These are phyloP conservation scores for Thelaira solivaga DNA, from an alignment of 2,888 invertebrate genomes.

Conservation along the genomic window DNA sequence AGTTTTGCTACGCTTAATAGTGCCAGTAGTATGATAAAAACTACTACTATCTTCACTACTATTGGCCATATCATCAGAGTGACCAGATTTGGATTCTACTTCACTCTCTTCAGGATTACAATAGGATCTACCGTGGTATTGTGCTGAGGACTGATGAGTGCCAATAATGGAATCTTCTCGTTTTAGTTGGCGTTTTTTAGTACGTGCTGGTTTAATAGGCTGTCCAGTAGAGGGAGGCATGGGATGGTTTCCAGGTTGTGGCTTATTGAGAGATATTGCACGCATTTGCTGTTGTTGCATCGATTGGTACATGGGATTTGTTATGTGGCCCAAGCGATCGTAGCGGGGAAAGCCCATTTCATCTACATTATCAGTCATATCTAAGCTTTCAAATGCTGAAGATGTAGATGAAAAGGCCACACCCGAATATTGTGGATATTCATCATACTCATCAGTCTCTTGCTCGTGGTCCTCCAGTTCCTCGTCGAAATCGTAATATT, in stretches of 20 bases:
- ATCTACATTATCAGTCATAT: slow-evolving; percentile 82
- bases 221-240: slow-evolving; percentile 74
- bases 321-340: slow-evolving; percentile 80
- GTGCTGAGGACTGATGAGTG: slow-evolving; percentile 45
- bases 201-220: slow-evolving; percentile 77
- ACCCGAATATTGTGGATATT: slow-evolving; percentile 77
- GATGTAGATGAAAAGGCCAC: slow-evolving; percentile 69
- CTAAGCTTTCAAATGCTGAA: slow-evolving; percentile 80
- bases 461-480: slow-evolving; percentile 75
- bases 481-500: slow-evolving; percentile 77
- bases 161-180: slow-evolving; percentile 73
- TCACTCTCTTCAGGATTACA: slow-evolving; percentile 75
- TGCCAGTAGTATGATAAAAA: slow-evolving; percentile 67
- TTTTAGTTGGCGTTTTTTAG: slow-evolving; percentile 75
- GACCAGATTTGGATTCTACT: slow-evolving; percentile 73
- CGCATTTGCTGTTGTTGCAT: slow-evolving; percentile 46
- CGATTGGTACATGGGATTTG: slow-evolving; percentile 74
- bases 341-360: slow-evolving; percentile 83
- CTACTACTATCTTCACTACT: slow-evolving; percentile 76
- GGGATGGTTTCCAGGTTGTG: slow-evolving; percentile 72
- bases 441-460: slow-evolving; percentile 80
- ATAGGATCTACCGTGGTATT: slow-evolving; percentile 69
- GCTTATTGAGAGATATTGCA: slow-evolving; percentile 58
- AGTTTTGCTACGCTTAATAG: slow-evolving; percentile 67
- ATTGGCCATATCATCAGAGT: slow-evolving; percentile 76